phyloP scores from a whole-genome alignment of 2,797 vertebrate species.

The Cyprinodon diabolis region DNA sequence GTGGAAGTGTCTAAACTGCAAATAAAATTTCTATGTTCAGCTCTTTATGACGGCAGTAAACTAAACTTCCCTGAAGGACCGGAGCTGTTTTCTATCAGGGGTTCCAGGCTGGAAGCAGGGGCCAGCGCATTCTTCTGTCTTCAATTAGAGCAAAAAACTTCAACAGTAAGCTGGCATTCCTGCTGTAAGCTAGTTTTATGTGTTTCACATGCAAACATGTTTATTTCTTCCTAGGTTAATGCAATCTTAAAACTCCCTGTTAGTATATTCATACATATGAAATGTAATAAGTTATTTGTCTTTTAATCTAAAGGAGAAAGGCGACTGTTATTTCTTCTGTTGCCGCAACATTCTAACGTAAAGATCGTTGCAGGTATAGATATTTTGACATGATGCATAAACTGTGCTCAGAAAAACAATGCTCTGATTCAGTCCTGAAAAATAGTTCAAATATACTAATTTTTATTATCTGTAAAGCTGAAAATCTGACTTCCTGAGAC shows the following conservation, averaged over 20 bases:
- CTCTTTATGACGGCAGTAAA: constrained; percentile 53
- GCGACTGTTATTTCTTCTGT: not conserved
- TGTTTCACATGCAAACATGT: constrained; percentile 1
- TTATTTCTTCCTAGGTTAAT: constrained; percentile 18
- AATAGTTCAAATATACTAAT: too few species aligned
- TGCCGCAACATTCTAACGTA: not conserved
- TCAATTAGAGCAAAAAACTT: constrained; percentile 67
- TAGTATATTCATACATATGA: constrained; percentile 33
- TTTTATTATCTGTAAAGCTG: too few species aligned
- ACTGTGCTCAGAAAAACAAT: too few species aligned
- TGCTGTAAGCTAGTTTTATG: constrained; percentile 27
- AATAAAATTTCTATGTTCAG: constrained; percentile 53
- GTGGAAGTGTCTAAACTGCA: constrained; percentile 49
- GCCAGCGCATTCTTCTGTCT: constrained; percentile 64
- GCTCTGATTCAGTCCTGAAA: too few species aligned
- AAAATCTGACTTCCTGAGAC: too few species aligned
- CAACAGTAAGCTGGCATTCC: constrained; percentile 61
- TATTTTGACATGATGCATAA: not conserved
- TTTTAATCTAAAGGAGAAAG: not conserved
- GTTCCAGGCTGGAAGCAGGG: constrained; percentile 63
- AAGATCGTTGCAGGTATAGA: not conserved
- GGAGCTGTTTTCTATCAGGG: constrained; percentile 72
- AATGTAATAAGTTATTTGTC: not conserved
- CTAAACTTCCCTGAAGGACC: constrained; percentile 60
- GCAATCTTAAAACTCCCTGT: constrained; percentile 18